Conservation (phyloP, 2,888 invertebrate genomes). For the Hermaeophaga mercurialis region DNA sequence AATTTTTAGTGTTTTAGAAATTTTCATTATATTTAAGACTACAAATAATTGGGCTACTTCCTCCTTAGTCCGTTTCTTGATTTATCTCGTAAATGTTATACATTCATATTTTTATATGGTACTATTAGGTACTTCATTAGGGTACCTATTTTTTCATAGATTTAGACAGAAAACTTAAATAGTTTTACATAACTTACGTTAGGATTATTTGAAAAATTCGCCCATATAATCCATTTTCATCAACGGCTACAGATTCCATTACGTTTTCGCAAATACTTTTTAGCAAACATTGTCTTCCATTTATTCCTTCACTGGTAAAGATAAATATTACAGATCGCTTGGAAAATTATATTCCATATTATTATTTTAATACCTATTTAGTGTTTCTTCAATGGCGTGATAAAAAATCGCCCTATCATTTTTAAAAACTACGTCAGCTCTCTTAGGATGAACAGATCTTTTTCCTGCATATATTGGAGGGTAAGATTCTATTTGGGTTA, state of each 20-base stretch:
- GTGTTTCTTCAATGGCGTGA: conserved; percentile 46
- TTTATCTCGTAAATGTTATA: no score
- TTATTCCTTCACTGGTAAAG: conserved; percentile 63
- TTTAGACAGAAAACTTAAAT: no score
- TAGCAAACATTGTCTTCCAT: conserved; percentile 72
- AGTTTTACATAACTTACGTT: conserved; percentile 67
- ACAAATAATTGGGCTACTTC: no score
- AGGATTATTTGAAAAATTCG: conserved; percentile 77
- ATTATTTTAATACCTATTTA: conserved; percentile 45
- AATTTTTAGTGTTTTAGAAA: no score
- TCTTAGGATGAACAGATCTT: neutral
- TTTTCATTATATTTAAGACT: no score
- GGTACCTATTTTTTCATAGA: no score
- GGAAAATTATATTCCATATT: neutral
- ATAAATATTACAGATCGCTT: neutral
- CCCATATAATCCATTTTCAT: conserved; percentile 69
- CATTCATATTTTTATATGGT: no score
- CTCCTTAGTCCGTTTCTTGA: no score
- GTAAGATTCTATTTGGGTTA: conserved; percentile 45
- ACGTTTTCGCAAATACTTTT: conserved; percentile 76
- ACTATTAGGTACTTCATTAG: no score
- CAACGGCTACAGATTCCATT: conserved; percentile 68
- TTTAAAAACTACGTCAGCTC: conserved; percentile 17
- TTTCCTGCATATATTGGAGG: conserved; percentile 47
- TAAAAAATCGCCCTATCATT: conserved; percentile 51